phyloP scores from a whole-genome alignment of 2,113 vertebrate genomes.

The Craseonycteris thonglongyai region DNA sequence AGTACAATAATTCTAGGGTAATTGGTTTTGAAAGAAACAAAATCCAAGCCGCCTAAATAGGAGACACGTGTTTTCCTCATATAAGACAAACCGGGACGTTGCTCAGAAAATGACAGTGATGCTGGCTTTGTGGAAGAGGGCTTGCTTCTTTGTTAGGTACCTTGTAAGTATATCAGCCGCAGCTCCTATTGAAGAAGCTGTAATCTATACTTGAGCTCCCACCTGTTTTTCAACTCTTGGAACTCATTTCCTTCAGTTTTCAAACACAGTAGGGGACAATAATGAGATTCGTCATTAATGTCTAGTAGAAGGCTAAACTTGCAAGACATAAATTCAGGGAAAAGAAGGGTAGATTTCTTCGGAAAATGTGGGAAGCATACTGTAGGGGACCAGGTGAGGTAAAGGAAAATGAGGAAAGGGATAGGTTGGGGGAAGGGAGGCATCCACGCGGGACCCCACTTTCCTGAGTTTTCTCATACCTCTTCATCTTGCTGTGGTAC shows the following conservation, averaged over 20 bases:
- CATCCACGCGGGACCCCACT: fast-evolving
- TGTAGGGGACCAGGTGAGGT: neutral
- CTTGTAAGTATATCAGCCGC: neutral
- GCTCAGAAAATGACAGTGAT: neutral
- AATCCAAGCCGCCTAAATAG: neutral
- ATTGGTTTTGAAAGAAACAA: neutral
- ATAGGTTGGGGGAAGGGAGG: neutral
- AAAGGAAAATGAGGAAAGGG: neutral
- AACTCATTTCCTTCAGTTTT: neutral
- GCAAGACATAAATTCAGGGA: neutral
- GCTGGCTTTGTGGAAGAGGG: neutral
- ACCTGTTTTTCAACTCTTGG: neutral
- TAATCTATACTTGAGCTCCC: neutral
- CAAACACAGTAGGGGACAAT: neutral
- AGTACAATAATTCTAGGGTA: neutral
- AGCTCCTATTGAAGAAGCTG: neutral
- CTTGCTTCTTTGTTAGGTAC: neutral
- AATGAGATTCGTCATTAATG: neutral
- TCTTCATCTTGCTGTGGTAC: neutral
- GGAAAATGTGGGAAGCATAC: too few relatives aligned
- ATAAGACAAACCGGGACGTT: neutral
- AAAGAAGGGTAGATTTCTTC: neutral
- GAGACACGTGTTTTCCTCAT: neutral
- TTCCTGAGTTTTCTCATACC: neutral
- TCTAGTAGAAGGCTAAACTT: neutral